phyloP scores from a whole-genome alignment of 1,140 invertebrate species.

The Drosophila chauvacae region DNA sequence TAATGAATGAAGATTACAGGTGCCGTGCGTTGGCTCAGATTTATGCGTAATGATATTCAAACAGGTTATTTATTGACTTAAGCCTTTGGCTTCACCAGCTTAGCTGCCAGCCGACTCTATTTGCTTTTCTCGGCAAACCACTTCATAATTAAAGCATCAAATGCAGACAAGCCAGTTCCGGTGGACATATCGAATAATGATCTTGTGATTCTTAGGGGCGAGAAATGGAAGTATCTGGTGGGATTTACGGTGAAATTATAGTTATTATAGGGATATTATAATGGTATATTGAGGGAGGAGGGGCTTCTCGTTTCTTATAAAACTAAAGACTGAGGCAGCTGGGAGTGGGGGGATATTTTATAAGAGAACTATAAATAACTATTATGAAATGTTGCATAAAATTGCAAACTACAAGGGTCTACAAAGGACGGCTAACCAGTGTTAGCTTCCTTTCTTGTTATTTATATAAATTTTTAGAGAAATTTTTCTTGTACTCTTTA shows the following conservation, averaged over 20 bases:
- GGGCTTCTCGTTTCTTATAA: background rate
- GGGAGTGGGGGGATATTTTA: background rate
- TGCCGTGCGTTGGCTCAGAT: slow-evolving; percentile 41
- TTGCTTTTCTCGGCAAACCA: slow-evolving; percentile 43
- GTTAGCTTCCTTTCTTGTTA: too few relatives aligned
- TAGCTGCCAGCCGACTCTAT: slow-evolving; percentile 37
- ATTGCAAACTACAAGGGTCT: too few relatives aligned
- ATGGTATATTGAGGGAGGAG: too few relatives aligned
- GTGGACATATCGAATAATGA: slow-evolving; percentile 29
- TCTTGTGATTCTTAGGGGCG: background rate
- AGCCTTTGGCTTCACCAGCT: slow-evolving; percentile 18
- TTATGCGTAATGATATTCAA: slow-evolving; percentile 71
- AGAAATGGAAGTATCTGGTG: background rate
- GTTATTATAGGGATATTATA: background rate
- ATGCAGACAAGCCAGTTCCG: slow-evolving; percentile 57
- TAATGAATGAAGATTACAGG: slow-evolving; percentile 75
- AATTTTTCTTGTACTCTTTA: background rate
- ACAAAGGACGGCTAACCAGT: too few relatives aligned
- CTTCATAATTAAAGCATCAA: slow-evolving; percentile 77
- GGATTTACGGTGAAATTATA: background rate
- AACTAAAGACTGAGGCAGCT: background rate
- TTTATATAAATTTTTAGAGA: too few relatives aligned
- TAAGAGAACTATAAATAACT: background rate
- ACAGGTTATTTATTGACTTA: slow-evolving; percentile 74
- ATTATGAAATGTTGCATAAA: too few relatives aligned